A percentile compares a stretch with the other conserved stretches of the same genome.
Conservation (phyloP, 2,113 vertebrate genomes). For the Formicarius rufipectus region DNA sequence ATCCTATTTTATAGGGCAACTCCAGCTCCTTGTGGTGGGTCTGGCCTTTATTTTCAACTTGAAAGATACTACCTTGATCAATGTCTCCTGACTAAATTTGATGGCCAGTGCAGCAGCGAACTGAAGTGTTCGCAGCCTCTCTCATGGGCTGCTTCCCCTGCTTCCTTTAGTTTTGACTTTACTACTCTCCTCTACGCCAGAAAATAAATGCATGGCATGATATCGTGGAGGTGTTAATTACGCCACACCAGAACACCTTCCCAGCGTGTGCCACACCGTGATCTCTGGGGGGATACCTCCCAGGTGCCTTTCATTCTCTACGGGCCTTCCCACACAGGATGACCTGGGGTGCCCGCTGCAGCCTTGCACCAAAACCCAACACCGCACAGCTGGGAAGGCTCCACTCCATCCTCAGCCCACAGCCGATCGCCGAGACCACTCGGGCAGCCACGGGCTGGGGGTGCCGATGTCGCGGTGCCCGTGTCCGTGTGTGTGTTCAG, state of each 20-base stretch:
- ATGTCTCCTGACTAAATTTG: not conserved
- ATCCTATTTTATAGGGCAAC: not conserved
- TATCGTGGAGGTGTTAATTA: not conserved
- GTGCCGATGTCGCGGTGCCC: fast-evolving
- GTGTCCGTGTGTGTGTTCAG: too few relatives aligned
- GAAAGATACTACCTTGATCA: not conserved
- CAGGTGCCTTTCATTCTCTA: fast-evolving
- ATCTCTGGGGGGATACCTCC: too few relatives aligned
- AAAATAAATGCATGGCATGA: not conserved
- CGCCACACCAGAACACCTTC: not conserved
- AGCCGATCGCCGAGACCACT: not conserved
- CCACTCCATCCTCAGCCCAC: fast-evolving
- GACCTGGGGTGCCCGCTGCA: not conserved
- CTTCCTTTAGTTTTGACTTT: not conserved
- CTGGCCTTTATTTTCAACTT: not conserved
- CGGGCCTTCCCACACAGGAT: not conserved
- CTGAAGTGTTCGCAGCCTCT: fast-evolving
- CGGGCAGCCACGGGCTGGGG: not conserved
- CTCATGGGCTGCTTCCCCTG: not conserved
- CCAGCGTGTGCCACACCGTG: not conserved
- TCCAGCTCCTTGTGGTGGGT: fast-evolving
- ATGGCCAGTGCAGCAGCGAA: not conserved
- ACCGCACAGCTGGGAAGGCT: not conserved
- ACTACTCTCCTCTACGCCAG: fast-evolving
- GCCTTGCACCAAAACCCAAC: not conserved